These are phyloP conservation scores for Fistularia tabacaria DNA, from an alignment of 2,797 vertebrate genomes.

Conservation along the genomic window DNA sequence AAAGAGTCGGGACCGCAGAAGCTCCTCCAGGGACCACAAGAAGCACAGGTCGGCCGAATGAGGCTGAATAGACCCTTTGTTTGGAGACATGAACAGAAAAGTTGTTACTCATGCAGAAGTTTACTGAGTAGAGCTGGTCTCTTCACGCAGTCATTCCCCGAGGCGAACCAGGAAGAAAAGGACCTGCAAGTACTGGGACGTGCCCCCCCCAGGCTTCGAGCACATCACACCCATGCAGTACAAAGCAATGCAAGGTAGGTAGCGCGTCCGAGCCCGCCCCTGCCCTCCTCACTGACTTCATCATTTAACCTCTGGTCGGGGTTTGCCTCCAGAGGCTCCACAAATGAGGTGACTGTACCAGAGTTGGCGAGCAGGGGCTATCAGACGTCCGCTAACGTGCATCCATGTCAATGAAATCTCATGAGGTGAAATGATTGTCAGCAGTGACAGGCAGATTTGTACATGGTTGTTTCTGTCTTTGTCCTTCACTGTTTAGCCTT, in stretches of 20 bases:
- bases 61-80: not conserved
- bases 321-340: too few species aligned
- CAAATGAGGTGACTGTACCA: too few species aligned
- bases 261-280: too few species aligned
- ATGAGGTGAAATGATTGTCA: too few species aligned
- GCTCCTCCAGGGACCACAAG: constrained; percentile 72
- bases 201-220: constrained; percentile 78
- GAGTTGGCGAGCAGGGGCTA: too few species aligned
- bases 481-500: too few species aligned
- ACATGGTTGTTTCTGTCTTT: not conserved
- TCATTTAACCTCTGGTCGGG: too few species aligned
- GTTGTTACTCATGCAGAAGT: not conserved
- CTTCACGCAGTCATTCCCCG: constrained; percentile 78
- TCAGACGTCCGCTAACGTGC: too few species aligned
- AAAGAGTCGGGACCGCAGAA: constrained; percentile 68
- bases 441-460: not conserved
- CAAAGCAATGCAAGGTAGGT: constrained; percentile 83
- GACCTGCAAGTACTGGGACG: constrained; percentile 88
- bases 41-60: constrained; percentile 65
- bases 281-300: too few species aligned
- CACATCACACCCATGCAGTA: constrained; percentile 83
- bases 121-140: too few species aligned
- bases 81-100: not conserved
- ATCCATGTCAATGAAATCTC: too few species aligned
- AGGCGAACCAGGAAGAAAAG: constrained; percentile 95